Conservation (phyloP, 2,888 invertebrate genomes). For the Ectobius pallidus region DNA sequence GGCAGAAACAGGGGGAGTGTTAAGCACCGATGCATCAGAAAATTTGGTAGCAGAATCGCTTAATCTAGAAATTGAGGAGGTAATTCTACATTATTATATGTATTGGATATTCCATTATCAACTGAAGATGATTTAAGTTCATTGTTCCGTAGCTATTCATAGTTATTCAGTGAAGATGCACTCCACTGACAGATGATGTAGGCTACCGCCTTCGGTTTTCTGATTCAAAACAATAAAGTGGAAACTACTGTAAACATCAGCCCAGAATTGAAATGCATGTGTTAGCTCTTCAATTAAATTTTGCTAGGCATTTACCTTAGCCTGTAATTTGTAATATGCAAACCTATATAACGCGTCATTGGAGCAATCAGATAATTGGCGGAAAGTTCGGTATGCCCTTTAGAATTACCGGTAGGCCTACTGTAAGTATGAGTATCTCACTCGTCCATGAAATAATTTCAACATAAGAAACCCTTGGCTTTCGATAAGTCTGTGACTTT, state of each 20-base stretch:
- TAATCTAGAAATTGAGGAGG: conserved; percentile 74
- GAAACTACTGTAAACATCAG: not conserved
- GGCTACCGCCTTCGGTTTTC: not conserved
- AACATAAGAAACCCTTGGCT: not conserved
- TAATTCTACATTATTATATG: conserved; percentile 48
- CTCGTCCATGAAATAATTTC: not conserved
- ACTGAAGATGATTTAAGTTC: not conserved
- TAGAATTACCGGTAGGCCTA: not conserved
- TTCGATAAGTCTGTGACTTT: not conserved
- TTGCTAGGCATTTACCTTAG: too few relatives aligned
- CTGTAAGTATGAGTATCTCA: not conserved
- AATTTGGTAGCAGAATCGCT: conserved; percentile 63
- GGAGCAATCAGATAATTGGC: too few relatives aligned
- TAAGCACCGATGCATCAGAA: conserved; percentile 51
- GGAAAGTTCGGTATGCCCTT: too few relatives aligned
- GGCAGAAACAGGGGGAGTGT: conserved; percentile 23
- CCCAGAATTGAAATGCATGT: not conserved
- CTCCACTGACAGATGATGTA: not conserved
- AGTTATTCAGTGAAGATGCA: not conserved
- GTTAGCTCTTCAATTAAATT: too few relatives aligned
- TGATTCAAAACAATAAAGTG: not conserved
- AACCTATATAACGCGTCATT: too few relatives aligned
- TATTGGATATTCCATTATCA: not conserved
- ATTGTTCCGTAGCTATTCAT: not conserved
- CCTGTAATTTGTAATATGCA: too few relatives aligned